A percentile compares a stretch with the other conserved stretches of the same genome.
Conservation (phyloP, 2,888 invertebrate species). For the Agonopterix arenella region DNA sequence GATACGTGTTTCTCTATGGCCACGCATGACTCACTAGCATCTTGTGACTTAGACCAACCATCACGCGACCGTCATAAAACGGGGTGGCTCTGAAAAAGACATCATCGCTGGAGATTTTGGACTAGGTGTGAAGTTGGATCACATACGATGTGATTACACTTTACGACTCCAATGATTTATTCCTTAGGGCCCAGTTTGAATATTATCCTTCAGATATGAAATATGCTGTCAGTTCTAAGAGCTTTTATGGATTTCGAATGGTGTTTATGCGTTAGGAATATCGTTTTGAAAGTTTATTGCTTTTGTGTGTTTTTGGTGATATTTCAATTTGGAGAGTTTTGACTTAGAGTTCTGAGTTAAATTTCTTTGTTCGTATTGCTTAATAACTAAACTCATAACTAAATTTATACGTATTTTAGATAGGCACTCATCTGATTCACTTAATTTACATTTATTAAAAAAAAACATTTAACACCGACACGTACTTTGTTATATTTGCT, state of each 20-base stretch:
- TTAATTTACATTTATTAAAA: too few species aligned
- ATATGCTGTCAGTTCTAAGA: constrained; percentile 8
- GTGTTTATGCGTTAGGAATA: constrained; percentile 7
- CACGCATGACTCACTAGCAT: not conserved
- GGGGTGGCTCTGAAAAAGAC: constrained; percentile 59
- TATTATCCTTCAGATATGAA: constrained; percentile 10
- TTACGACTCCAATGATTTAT: constrained; percentile 50
- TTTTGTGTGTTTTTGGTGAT: too few species aligned
- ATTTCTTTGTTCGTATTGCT: too few species aligned
- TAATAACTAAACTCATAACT: too few species aligned
- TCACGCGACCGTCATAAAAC: constrained; percentile 37
- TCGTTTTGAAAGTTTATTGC: not conserved
- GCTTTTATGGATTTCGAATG: constrained; percentile 11
- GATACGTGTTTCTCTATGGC: too few species aligned
- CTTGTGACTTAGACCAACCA: constrained; percentile 22
- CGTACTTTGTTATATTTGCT: too few species aligned
- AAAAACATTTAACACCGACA: too few species aligned
- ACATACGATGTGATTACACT: constrained; percentile 42
- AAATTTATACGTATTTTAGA: too few species aligned
- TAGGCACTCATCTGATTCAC: too few species aligned
- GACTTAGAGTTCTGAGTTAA: too few species aligned
- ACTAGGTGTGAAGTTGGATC: constrained; percentile 61
- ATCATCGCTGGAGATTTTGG: constrained; percentile 46
- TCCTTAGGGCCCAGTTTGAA: constrained; percentile 18
- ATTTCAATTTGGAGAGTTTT: too few species aligned